phyloP scores from a whole-genome alignment of 2,113 vertebrate genomes.

The Elanus axillaris region DNA sequence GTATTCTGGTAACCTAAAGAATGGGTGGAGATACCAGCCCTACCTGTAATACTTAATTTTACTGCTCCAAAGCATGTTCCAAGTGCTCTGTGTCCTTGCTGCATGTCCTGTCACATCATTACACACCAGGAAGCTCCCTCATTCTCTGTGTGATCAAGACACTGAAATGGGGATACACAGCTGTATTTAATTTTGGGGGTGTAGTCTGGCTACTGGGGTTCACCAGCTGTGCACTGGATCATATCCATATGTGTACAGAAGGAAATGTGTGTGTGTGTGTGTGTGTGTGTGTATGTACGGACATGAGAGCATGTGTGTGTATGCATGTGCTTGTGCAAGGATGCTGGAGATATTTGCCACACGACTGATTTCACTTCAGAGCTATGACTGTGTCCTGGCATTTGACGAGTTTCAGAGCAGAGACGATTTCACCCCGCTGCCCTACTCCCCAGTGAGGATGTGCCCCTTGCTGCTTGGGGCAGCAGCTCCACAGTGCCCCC shows the following conservation, averaged over 20 bases:
- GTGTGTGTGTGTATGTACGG: background rate
- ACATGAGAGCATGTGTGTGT: background rate
- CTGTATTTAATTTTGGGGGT: background rate
- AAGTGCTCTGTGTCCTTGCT: background rate
- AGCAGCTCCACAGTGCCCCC: accelerated
- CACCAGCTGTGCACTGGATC: background rate
- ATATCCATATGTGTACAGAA: background rate
- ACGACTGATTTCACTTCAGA: background rate
- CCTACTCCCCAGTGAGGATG: background rate
- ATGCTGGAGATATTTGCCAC: background rate
- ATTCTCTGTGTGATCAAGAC: background rate
- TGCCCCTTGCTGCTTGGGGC: background rate
- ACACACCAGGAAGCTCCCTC: background rate
- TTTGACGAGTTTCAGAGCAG: background rate
- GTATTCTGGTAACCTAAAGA: background rate
- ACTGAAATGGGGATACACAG: background rate
- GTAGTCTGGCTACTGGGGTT: background rate
- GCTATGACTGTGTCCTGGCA: background rate
- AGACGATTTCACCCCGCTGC: background rate
- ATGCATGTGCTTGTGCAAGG: background rate
- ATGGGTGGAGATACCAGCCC: background rate
- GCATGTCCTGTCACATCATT: background rate
- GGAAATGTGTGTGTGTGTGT: background rate
- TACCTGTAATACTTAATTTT: background rate
- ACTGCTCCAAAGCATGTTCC: background rate